Base-by-base conservation (phyloP, 2,113 vertebrate genomes). In the Typhlomys cinereus region DNA sequence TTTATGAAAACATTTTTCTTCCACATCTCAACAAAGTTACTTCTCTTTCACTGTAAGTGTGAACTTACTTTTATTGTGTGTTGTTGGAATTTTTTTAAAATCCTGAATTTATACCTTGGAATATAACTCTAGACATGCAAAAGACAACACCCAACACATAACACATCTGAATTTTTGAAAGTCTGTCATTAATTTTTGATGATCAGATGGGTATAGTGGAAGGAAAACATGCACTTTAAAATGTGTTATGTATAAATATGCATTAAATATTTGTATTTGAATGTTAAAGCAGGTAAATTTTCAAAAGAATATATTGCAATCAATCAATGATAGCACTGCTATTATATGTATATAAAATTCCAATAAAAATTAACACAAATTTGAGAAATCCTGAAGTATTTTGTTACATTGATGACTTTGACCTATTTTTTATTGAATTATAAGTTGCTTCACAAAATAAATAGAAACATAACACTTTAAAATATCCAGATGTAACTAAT, bases 1-100 rank as follows among this genome's bases (percentile, higher is more conserved):
- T 95, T 96, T 86, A 96, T 94, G 81, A 95, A 98, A 91, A 93
- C 69, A 27, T 96, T 97, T 97, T 97, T 97, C 95, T 97, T 97
- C 69, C 11, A 15, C 80, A 84, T 59, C 74, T 61, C 76, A 85
- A 92, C 93, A 82, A 93, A 97, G 59, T 84, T 96, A 75, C 34
- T 87, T 95, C 61, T 91, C 52, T 79, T 78, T 66, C 57, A 96
- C 34, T 74, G 18, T 34, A 76, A 87, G 52, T 14, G 21, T 13
- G 64, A 15, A 7, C 20, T 95, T 75, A 94, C 94, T 85, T 75
- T 61, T 61, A 29, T 27, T 59, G 0, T 80, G 31, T 61, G 20
- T 12, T 20, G 70, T 66, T 93, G 59, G 23, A 31, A 71, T 73
- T 41, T 70, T 74, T 86, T 79, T 36, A 36, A 61, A 75, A n/a